Evolutionary conservation across 2,113 vertebrate species (phyloP), one percentile per base, ranked within the genome.

Genomic region (Pygathrix nemaeus): DNA sequence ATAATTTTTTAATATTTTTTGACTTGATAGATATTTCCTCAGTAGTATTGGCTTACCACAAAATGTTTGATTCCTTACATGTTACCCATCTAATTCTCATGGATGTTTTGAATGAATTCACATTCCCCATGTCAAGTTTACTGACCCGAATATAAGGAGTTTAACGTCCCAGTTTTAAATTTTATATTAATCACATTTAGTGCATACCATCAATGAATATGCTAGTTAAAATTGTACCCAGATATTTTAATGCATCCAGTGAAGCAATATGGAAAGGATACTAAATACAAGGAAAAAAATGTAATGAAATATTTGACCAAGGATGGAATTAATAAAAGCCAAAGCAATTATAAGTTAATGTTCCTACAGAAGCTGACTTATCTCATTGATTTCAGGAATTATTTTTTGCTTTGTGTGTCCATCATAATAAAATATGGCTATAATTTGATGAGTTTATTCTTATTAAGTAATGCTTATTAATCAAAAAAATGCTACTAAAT

Each of bases 291-390:
- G 6, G 6, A 16, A 12, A 5, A 40, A 50, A 38, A n/a, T 72
- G 52, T 87, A 97, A 93, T 80, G 48, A 97, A 97, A 93, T 84
- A 95, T 78, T 91, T 72, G 73, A 89, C 75, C 45, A 85, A 94
- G 43, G 18, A 72, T 95, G 1, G 40, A 94, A 96, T 96, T 91
- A 97, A 94, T 96, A 95, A 97, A 93, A 97, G 75, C 23, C 72
- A 94, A 94, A 93, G 76, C 72, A 93, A 82, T 88, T 97, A 7
- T 64, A 95, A 66, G 35, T 91, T 97, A 68, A 70, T 43, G 1
- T 43, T 48, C 61, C 86, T 88, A 9, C 96, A 43, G 66, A 85
- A 38, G 57, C 61, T 93, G 20, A 91, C 5, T 50, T 93, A 45
- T 70, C 88, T 70, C 52, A 13, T 84, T 97, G 72, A 96, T 70